Percentiles rank a stretch among this genome's conserved stretches.
phyloP scores from a whole-genome alignment of 2,888 invertebrate species.

The Drosophila austrosaltans region DNA sequence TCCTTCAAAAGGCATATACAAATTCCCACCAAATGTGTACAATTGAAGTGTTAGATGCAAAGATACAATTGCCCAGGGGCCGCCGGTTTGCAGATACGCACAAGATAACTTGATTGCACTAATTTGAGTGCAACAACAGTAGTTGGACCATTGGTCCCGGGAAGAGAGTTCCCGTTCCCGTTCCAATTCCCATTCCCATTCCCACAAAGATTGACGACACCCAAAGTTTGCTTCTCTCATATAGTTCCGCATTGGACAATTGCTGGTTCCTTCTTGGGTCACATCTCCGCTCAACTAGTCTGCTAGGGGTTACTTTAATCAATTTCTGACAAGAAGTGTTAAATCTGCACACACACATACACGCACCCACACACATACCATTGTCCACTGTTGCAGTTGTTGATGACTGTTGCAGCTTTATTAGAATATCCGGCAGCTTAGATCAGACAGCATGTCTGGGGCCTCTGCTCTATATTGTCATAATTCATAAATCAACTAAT shows the following conservation, averaged over 20 bases:
- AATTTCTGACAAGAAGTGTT: slow-evolving; percentile 83
- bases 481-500: slow-evolving; percentile 81
- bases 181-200: slow-evolving; percentile 61
- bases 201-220: slow-evolving; percentile 54
- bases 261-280: slow-evolving; percentile 72
- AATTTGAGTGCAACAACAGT: slow-evolving; percentile 66
- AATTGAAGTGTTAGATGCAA: slow-evolving; percentile 77
- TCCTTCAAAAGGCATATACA: slow-evolving; percentile 59
- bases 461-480: slow-evolving; percentile 69
- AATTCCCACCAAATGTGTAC: slow-evolving; percentile 70
- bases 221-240: slow-evolving; percentile 34
- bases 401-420: slow-evolving; percentile 55
- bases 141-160: slow-evolving; percentile 11
- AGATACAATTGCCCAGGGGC: slow-evolving; percentile 66
- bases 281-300: slow-evolving; percentile 57
- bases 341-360: slow-evolving; percentile 75
- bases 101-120: slow-evolving; percentile 80
- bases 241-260: slow-evolving; percentile 78
- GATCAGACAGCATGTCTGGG: slow-evolving; percentile 66
- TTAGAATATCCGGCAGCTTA: slow-evolving; percentile 81
- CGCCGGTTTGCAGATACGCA: slow-evolving; percentile 55
- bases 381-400: slow-evolving; percentile 1
- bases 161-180: slow-evolving; percentile 49
- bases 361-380: slow-evolving; percentile 27
- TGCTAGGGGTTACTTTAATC: slow-evolving; percentile 78